A percentile compares a stretch with the other conserved stretches of the same genome.
Evolutionary conservation across 2,888 invertebrate species (phyloP).

Genomic region (Scaptomyza parva): DNA sequence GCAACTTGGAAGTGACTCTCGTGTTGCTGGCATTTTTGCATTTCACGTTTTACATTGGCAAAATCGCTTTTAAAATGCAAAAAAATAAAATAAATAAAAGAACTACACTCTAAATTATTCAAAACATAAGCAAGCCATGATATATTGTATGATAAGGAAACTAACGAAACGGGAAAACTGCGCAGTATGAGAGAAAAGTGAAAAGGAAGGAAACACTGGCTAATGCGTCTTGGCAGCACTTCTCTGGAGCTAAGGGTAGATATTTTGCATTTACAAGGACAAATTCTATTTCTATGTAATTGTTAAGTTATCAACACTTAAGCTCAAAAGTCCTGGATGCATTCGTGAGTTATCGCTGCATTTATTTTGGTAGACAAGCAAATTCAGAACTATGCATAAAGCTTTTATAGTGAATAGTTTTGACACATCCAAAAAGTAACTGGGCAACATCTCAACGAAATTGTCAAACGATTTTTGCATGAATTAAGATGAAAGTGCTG

Average conservation of each 20-base stretch:
- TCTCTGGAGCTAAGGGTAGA: neutral
- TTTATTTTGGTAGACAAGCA: neutral
- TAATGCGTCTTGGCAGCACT: conserved; percentile 8
- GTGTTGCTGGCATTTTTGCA: conserved; percentile 57
- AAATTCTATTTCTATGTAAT: conserved; percentile 27
- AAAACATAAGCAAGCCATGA: conserved; percentile 70
- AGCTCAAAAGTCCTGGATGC: neutral
- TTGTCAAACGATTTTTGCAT: neutral
- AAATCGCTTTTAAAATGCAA: conserved; percentile 67
- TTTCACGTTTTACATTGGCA: conserved; percentile 71
- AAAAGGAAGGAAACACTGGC: conserved; percentile 10
- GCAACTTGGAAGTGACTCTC: conserved; percentile 54
- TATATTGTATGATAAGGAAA: conserved; percentile 41
- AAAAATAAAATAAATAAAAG: conserved; percentile 43
- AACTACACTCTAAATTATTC: conserved; percentile 64
- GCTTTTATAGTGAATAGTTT: neutral
- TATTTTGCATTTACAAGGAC: conserved; percentile 27
- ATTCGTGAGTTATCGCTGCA: neutral
- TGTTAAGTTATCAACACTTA: conserved; percentile 4
- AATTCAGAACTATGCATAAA: neutral
- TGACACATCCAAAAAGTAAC: neutral
- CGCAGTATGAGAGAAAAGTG: neutral
- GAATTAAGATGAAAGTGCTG: neutral
- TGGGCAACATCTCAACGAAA: neutral
- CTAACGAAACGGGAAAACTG: neutral